Base-by-base conservation (phyloP, 2,797 vertebrate species). In the Nothura maculosa region DNA sequence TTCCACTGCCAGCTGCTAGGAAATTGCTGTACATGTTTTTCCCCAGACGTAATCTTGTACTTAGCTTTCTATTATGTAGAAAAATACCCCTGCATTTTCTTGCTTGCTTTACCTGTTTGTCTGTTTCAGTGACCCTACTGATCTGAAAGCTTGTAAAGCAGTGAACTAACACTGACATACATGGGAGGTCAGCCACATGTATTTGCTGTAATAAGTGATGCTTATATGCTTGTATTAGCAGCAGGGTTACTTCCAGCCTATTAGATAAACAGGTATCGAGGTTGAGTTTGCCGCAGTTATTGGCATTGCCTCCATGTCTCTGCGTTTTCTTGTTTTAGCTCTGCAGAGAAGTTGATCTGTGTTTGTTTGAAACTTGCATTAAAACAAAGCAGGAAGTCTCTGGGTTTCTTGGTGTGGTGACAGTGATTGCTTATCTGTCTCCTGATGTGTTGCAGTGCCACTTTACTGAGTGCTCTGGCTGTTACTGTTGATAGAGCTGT, bases 1-100 rank as follows among this genome's bases (percentile, higher is more conserved):
- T 89, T 86, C 63, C 66, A 93, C 50, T 81, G 95, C 92, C 93
- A 97, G 92, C 96, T 97, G 96, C 81, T 90, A 93, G 72, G 61
- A 96, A 96, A 97, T 97, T 94, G 87, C 85, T 87, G 88, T 88
- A 88, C 83, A 64, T 97, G 96, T 97, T 97, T 97, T 96, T 57
- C 47, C 91, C 75, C 79, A 87, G 92, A 93, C n/a, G 1, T 81
- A 88, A 81, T 93, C 96, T 94, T 95, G 68, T 94, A 85, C 90
- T 94, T 81, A 55, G 20, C 45, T 81, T 85, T 87, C 61, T 30
- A 52, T 84, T 88, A 62, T 0, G 0, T 11, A 81, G 66, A 63
- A 85, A 80, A 84, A 92, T 30, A 25, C 48, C 47, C 40, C 32
- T 83, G 38, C 43, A 34, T 87, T 96, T 94, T 94, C 81, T 96